Conservation (phyloP, 1,140 invertebrate species). For the Drosophila melanica region DNA sequence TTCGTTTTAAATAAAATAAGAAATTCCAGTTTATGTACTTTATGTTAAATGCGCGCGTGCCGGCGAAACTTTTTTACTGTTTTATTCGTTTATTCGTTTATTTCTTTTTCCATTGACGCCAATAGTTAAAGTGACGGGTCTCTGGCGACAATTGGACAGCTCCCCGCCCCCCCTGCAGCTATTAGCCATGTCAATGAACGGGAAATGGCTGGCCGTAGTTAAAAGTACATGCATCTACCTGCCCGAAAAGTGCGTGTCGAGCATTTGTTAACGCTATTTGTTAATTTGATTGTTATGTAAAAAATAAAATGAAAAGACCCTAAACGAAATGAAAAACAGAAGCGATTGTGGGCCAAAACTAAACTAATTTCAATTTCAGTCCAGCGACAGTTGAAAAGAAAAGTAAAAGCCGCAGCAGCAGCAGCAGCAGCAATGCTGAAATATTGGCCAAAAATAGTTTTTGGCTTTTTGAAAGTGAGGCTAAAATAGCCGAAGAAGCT, state of each 20-base stretch:
- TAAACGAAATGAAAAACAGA: slow-evolving; percentile 49
- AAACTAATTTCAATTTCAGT: slow-evolving; percentile 74
- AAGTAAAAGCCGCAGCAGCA: slow-evolving; percentile 66
- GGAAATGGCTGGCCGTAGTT: slow-evolving; percentile 56
- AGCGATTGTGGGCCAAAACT: slow-evolving; percentile 43
- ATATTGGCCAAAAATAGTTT: slow-evolving; percentile 71
- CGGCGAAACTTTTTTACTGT: slow-evolving; percentile 54
- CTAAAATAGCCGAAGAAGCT: slow-evolving; percentile 32
- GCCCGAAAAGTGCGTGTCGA: slow-evolving; percentile 54
- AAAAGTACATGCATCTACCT: slow-evolving; percentile 2
- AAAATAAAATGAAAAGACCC: slow-evolving; percentile 51
- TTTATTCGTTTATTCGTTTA: not conserved
- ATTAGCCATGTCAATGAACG: slow-evolving; percentile 76
- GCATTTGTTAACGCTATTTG: slow-evolving; percentile 51
- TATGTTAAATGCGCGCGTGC: slow-evolving; percentile 71
- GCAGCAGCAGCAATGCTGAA: slow-evolving; percentile 51
- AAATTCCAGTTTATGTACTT: slow-evolving; percentile 51
- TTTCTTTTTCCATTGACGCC: not conserved
- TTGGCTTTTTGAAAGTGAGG: slow-evolving; percentile 57
- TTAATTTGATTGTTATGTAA: slow-evolving; percentile 69
- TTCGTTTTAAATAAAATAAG: slow-evolving; percentile 44
- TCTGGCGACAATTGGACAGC: slow-evolving; percentile 12
- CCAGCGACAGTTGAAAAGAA: slow-evolving; percentile 50
- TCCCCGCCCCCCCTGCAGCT: not conserved
- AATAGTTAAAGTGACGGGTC: too few relatives aligned